Base-by-base conservation (phyloP, 2,113 vertebrate species). In the Podiceps cristatus region DNA sequence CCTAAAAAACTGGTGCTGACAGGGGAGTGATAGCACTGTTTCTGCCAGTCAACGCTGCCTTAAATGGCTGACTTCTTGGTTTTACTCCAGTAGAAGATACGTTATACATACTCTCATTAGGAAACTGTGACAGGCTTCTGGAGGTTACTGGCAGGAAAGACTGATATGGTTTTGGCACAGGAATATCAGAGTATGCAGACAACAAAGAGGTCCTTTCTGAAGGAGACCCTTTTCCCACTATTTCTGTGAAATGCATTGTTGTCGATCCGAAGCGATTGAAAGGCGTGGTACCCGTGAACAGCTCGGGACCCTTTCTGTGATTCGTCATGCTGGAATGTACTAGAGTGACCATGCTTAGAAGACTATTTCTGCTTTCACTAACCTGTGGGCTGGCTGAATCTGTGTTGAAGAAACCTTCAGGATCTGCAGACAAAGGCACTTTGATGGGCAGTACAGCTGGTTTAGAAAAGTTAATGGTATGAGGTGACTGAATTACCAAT, bases 381-480 rank as follows among this genome's bases (percentile, higher is more conserved):
- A 97, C 95, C 79, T 96, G 90, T 14, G 28, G 85, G 53, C 86
- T 91, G 59, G 81, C 19, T 84, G 88, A 95, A 87, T 86, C 92
- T 81, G 78, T 84, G 76, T 35, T 96, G 95, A 95, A 87, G 91
- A 78, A 86, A 92, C 81, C 80, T 95, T 93, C 86, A 44, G 58
- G 67, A 64, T 93, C 86, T 90, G 96, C 87, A 90, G 92, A 83
- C 49, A 86, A 85, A 93, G 93, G 90, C 88, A 95, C 72, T 91
- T 85, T 49, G 89, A 86, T 83, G 86, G 96, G 64, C 72, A 11
- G 80, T 35, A 91, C 67, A 79, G 88, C 71, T 52, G 83, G 83
- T 76, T 97, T 94, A 90, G 96, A 94, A 95, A 94, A 91, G 86
- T 91, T 81, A 95, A 98, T 97, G 97, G 90, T 47, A 98, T 98